Base-by-base conservation (phyloP, 2,113 vertebrate species). In the Chlamydotis undulata region DNA sequence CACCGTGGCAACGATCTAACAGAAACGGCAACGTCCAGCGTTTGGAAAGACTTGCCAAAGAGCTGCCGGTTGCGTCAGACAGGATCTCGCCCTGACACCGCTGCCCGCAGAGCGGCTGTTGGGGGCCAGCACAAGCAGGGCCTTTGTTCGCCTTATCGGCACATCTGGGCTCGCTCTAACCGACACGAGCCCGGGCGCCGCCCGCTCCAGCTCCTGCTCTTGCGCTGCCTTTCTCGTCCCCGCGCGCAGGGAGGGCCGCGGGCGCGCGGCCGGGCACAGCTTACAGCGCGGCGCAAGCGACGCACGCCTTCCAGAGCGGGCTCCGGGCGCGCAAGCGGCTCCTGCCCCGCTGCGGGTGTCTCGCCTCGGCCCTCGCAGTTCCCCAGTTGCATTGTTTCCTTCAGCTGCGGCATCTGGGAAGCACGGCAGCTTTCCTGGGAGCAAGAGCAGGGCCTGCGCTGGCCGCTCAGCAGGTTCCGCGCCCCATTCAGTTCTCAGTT, bases 371-470 rank as follows among this genome's bases (percentile, higher is more conserved):
- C 65, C 57, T 41, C 7, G 13, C 14, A 1, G 19, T 28, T 31
- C 45, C 64, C 1, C 1, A 50, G 74, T 43, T 1, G 1, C 1
- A 1, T 5, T 2, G 0, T 19, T 15, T 22, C 47, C 60, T 61
- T 50, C 1, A 57, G 50, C 76, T 43, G 39, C 5, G 0, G 45
- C 21, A 35, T 7, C 16, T 5, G 55, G 37, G 11, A 47, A 22
- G 23, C 2, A 0, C 7, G 0, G 53, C 60, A 5, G 31, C 24
- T 87, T 63, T 33, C 68, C 60, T 3, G 15, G 35, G 45, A 37
- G 41, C 25, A 0, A 0, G 57, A 25, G 50, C 37, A 39, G 6
- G 4, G 13, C 35, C 33, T 33, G 57, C 21, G 60, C 76, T 8
- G 6, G 19, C 5, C 11, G 26, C 69, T 47, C 25, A 4, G 39